Conservation (phyloP, 53 echinoderm and acorn worm genomes). For the Paracentrotus lividus region DNA sequence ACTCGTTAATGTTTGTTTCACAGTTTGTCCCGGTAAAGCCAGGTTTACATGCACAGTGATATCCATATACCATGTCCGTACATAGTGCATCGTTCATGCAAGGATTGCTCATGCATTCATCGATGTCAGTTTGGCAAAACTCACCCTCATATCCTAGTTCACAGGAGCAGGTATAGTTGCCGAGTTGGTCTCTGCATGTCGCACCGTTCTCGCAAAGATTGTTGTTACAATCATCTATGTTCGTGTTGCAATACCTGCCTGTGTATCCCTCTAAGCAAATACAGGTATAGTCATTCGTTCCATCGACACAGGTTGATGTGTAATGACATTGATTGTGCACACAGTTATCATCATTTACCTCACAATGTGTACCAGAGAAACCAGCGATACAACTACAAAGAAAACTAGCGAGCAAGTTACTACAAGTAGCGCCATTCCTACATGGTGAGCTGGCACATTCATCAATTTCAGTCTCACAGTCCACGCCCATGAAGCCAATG, state of each 20-base stretch:
- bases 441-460: constrained; percentile 83
- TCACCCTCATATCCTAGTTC: constrained; percentile 70
- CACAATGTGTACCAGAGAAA: constrained; percentile 81
- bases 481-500: constrained; percentile 74
- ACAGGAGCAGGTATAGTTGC: constrained; percentile 77
- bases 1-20: constrained; percentile 80
- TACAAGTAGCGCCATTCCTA: constrained; percentile 72
- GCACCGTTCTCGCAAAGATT: constrained; percentile 84
- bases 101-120: constrained; percentile 76
- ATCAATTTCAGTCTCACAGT: constrained; percentile 79
- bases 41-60: constrained; percentile 71
- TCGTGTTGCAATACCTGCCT: constrained; percentile 76
- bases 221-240: constrained; percentile 82
- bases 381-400: constrained; percentile 77
- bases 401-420: constrained; percentile 71
- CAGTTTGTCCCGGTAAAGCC: constrained; percentile 84
- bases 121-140: constrained; percentile 74
- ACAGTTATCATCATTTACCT: constrained; percentile 55
- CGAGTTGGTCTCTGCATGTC: constrained; percentile 70
- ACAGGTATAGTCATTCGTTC: constrained; percentile 29
- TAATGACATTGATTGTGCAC: constrained; percentile 43
- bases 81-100: constrained; percentile 76
- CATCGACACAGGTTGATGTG: constrained; percentile 59
- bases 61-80: constrained; percentile 55
- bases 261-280: constrained; percentile 77